phyloP scores from a whole-genome alignment of 2,113 vertebrate genomes.

The Gambusia affinis region DNA sequence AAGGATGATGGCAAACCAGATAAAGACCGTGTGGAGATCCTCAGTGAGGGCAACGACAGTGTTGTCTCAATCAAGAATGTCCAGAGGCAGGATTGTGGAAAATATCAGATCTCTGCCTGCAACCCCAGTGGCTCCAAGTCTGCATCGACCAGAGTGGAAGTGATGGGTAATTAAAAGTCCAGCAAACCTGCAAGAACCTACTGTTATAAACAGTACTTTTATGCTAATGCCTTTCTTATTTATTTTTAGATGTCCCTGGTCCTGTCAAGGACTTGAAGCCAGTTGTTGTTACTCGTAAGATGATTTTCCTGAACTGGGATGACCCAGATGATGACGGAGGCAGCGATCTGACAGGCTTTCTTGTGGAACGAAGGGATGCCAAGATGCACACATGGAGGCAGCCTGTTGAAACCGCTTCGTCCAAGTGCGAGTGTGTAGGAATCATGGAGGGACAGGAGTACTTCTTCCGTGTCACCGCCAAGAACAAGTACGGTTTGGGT shows the following conservation, averaged over 20 bases:
- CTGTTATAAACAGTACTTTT: no score
- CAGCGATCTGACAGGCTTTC: constrained; percentile 91
- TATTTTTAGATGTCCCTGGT: constrained; percentile 92
- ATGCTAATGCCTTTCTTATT: not conserved
- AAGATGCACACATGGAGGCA: constrained; percentile 96
- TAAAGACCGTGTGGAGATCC: constrained; percentile 85
- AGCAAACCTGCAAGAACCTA: not conserved
- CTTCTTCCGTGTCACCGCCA: constrained; percentile 92
- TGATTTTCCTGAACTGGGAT: constrained; percentile 98
- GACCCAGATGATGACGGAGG: constrained; percentile 96
- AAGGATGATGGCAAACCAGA: constrained; percentile 88
- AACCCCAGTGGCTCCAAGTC: constrained; percentile 91
- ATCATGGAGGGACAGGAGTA: constrained; percentile 95
- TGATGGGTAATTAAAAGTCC: constrained; percentile 86
- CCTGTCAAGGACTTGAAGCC: constrained; percentile 95
- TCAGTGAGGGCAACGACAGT: constrained; percentile 89
- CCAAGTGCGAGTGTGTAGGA: constrained; percentile 96
- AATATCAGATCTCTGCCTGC: constrained; percentile 90
- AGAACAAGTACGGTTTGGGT: constrained; percentile 95
- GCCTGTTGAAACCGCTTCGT: constrained; percentile 89
- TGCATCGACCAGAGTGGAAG: constrained; percentile 88
- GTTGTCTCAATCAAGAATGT: constrained; percentile 84
- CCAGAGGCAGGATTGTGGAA: constrained; percentile 91
- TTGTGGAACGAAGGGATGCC: constrained; percentile 90
- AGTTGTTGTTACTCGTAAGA: constrained; percentile 95